Conservation (phyloP, 2,888 invertebrate species). For the Cataglyphis albicans region DNA sequence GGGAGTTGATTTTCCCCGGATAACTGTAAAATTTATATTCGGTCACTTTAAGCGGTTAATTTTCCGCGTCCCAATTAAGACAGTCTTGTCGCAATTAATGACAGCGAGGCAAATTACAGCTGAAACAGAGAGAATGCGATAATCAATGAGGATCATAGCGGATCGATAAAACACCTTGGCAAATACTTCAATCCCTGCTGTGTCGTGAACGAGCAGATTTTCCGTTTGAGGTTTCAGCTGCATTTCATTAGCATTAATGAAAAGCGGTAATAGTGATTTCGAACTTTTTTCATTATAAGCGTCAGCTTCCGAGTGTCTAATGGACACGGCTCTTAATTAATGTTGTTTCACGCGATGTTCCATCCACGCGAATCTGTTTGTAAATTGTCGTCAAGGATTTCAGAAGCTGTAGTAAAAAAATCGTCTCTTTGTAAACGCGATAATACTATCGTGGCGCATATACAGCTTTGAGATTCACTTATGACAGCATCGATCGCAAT, state of each 20-base stretch:
- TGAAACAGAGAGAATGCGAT: not conserved
- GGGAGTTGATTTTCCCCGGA: slow-evolving; percentile 38
- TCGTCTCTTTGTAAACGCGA: not conserved
- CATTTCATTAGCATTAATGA: slow-evolving; percentile 77
- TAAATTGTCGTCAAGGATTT: slow-evolving; percentile 21
- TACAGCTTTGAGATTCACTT: not conserved
- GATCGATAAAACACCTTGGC: slow-evolving; percentile 61
- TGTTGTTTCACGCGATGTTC: slow-evolving; percentile 41
- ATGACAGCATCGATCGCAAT: slow-evolving; percentile 27
- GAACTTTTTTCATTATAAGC: slow-evolving; percentile 57
- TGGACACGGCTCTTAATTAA: slow-evolving; percentile 73
- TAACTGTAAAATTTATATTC: slow-evolving; percentile 52
- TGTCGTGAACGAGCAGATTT: slow-evolving; percentile 56
- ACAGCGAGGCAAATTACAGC: slow-evolving; percentile 8
- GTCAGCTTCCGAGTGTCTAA: slow-evolving; percentile 65
- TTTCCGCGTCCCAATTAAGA: slow-evolving; percentile 46
- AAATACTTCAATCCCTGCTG: slow-evolving; percentile 60
- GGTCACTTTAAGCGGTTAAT: slow-evolving; percentile 47
- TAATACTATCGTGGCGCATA: not conserved
- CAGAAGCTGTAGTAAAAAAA: slow-evolving; percentile 31
- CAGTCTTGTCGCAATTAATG: slow-evolving; percentile 49
- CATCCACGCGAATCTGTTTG: not conserved
- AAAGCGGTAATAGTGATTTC: slow-evolving; percentile 69
- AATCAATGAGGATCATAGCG: slow-evolving; percentile 48
- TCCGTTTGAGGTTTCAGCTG: slow-evolving; percentile 58